These are phyloP conservation scores for Tridacna crocea DNA, from an alignment of 2,888 invertebrate species.

Conservation along the genomic window DNA sequence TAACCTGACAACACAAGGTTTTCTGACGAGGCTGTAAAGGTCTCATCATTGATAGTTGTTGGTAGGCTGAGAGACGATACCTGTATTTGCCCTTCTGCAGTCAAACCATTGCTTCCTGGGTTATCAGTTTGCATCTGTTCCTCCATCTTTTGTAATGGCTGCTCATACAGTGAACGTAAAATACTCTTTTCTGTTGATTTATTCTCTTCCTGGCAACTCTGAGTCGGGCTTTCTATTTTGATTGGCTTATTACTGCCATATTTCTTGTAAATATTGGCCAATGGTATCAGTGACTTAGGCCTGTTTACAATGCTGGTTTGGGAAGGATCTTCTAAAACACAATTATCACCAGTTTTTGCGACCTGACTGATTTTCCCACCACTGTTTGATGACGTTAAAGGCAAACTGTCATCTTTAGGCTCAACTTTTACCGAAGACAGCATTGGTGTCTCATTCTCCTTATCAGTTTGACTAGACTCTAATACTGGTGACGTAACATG, in stretches of 20 bases:
- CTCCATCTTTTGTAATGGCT: conserved; percentile 41
- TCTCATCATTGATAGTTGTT: conserved; percentile 43
- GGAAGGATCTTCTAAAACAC: conserved; percentile 6
- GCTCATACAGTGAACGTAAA: conserved; percentile 49
- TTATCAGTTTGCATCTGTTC: conserved; percentile 10
- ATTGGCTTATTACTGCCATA: conserved; percentile 31
- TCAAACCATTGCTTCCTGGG: background rate
- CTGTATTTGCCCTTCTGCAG: background rate
- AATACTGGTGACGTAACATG: background rate
- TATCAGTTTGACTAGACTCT: background rate
- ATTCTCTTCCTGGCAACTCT: conserved; percentile 19
- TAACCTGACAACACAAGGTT: conserved; percentile 60
- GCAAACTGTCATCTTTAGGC: conserved; percentile 39
- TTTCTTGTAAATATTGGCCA: conserved; percentile 51
- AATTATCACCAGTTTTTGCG: conserved; percentile 1
- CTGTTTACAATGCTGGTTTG: conserved; percentile 47
- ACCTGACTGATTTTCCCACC: background rate
- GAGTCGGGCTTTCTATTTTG: conserved; percentile 15
- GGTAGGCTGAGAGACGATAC: conserved; percentile 30
- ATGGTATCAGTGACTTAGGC: conserved; percentile 50
- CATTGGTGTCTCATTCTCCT: conserved; percentile 7
- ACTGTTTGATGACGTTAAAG: background rate
- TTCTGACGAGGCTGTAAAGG: conserved; percentile 43
- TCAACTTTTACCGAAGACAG: conserved; percentile 53
- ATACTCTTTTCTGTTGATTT: conserved; percentile 45